phyloP scores from a whole-genome alignment of 1,140 invertebrate species.

The Anagrus nilaparvatae region DNA sequence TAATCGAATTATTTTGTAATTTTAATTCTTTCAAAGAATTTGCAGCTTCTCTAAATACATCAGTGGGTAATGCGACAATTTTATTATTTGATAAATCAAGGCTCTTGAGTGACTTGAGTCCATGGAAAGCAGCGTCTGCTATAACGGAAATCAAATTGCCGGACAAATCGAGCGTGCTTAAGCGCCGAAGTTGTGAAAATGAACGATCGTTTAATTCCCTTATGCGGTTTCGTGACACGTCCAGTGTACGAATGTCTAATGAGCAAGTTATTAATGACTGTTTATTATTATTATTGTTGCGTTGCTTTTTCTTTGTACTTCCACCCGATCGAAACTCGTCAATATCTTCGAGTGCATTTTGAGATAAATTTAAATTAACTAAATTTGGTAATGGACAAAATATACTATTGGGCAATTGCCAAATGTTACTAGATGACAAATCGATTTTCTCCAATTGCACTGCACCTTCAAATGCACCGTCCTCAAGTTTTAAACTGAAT shows the following conservation, averaged over 20 bases:
- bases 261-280: slow-evolving; percentile 45
- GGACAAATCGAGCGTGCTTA: slow-evolving; percentile 67
- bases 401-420: no score
- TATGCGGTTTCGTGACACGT: slow-evolving; percentile 78
- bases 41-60: slow-evolving; percentile 67
- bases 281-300: not conserved
- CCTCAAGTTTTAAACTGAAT: no score
- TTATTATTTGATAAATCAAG: slow-evolving; percentile 80
- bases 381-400: slow-evolving; percentile 74
- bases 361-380: no score
- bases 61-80: slow-evolving; percentile 75
- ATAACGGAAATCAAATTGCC: slow-evolving; percentile 80
- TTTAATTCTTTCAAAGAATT: slow-evolving; percentile 75
- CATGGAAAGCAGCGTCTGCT: slow-evolving; percentile 67
- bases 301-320: slow-evolving; percentile 19
- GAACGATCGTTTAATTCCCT: slow-evolving; percentile 67
- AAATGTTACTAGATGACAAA: no score
- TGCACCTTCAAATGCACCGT: no score
- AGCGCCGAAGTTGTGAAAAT: slow-evolving; percentile 61
- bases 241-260: slow-evolving; percentile 69
- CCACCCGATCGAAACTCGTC: slow-evolving; percentile 16
- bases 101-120: slow-evolving; percentile 65
- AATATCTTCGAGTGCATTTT: slow-evolving; percentile 52
- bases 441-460: slow-evolving; percentile 70
- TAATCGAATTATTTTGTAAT: slow-evolving; percentile 80